Percentiles rank a stretch among this genome's conserved stretches.
Conservation (phyloP, 2,113 vertebrate genomes). For the Ceyx margarethae region DNA sequence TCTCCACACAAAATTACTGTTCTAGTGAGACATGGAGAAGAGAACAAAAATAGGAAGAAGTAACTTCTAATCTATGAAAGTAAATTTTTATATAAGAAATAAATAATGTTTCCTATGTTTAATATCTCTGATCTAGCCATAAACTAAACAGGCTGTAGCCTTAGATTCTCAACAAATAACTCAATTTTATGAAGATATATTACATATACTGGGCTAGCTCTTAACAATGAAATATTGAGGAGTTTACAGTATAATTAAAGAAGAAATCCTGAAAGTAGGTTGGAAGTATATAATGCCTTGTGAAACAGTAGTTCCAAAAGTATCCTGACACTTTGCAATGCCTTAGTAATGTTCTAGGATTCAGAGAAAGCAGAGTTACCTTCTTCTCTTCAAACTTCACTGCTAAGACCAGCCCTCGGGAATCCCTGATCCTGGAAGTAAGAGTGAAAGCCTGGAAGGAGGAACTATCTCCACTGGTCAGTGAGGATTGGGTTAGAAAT, state of each 20-base stretch:
- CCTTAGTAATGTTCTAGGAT: not conserved
- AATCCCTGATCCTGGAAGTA: too few species aligned
- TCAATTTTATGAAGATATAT: not conserved
- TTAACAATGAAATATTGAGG: not conserved
- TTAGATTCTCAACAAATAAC: not conserved
- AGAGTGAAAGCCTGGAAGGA: too few species aligned
- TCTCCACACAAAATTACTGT: not conserved
- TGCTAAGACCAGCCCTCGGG: too few species aligned
- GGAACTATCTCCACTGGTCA: too few species aligned
- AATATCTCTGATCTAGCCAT: slow-evolving; percentile 11
- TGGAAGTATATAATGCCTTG: not conserved
- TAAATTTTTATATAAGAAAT: slow-evolving; percentile 9
- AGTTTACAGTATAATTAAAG: slow-evolving; percentile 38
- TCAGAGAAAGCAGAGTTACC: too few species aligned
- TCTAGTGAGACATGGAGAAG: not conserved
- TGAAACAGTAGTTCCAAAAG: slow-evolving; percentile 14
- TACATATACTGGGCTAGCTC: not conserved
- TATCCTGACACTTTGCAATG: not conserved
- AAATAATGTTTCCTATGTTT: not conserved
- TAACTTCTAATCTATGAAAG: slow-evolving; percentile 37
- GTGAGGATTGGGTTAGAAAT: too few species aligned
- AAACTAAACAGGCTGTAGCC: not conserved
- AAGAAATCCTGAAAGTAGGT: not conserved
- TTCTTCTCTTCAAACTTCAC: too few species aligned
- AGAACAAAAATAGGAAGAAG: slow-evolving; percentile 19